Evolutionary conservation across 1,140 invertebrate genomes (phyloP).

Genomic region (Meloidogyne exigua): DNA sequence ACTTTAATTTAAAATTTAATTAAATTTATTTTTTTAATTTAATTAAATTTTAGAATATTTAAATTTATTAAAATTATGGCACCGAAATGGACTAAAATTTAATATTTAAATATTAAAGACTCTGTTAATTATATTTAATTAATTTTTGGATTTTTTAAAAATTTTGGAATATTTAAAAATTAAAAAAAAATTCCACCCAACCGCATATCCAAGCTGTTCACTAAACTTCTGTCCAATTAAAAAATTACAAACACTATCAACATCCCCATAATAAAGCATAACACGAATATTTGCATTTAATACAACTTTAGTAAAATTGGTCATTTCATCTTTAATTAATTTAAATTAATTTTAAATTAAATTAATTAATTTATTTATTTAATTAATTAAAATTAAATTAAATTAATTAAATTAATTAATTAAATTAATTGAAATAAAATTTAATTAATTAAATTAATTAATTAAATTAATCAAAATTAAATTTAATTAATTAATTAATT

Average conservation of each 20-base stretch:
- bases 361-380: slow-evolving; percentile 31
- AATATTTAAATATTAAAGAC: too few relatives aligned
- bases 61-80: too few relatives aligned
- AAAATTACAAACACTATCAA: slow-evolving; percentile 70
- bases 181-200: background rate
- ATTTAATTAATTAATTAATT: slow-evolving; percentile 25
- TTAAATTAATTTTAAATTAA: slow-evolving; percentile 39
- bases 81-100: too few relatives aligned
- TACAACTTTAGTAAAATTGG: slow-evolving; percentile 49
- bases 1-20: background rate
- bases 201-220: slow-evolving; percentile 41
- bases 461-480: slow-evolving; percentile 52
- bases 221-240: slow-evolving; percentile 61
- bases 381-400: slow-evolving; percentile 41
- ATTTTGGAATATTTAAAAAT: too few relatives aligned
- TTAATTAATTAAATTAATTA: slow-evolving; percentile 31
- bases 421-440: slow-evolving; percentile 47
- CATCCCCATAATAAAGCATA: slow-evolving; percentile 69
- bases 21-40: too few relatives aligned
- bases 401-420: slow-evolving; percentile 38
- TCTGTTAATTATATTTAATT: too few relatives aligned
- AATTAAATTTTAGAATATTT: too few relatives aligned
- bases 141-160: too few relatives aligned
- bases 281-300: slow-evolving; percentile 61
- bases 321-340: slow-evolving; percentile 44